phyloP scores from a whole-genome alignment of 1,140 invertebrate genomes.

The Ceratina calcarata region DNA sequence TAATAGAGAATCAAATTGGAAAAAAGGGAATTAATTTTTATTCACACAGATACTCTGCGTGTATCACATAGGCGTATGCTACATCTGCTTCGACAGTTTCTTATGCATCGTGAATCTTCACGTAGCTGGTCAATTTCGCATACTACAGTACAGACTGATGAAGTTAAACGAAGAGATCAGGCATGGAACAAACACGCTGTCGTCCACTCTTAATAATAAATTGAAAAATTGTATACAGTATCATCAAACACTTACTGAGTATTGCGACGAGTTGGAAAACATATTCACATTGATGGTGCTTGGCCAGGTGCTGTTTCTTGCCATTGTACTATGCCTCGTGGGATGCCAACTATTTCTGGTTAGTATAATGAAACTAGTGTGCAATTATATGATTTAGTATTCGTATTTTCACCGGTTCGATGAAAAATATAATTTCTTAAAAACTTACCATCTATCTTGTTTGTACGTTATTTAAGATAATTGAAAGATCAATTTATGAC shows the following conservation, averaged over 20 bases:
- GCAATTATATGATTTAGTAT: no score
- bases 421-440: no score
- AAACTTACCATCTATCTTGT: no score
- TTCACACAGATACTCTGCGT: constrained; percentile 12
- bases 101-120: constrained; percentile 51
- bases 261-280: constrained; percentile 32
- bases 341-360: constrained; percentile 53
- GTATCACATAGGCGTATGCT: constrained; percentile 46
- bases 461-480: no score
- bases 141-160: constrained; percentile 49
- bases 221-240: constrained; percentile 21
- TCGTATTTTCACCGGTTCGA: no score
- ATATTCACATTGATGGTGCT: constrained; percentile 39
- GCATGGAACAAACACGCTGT: no score
- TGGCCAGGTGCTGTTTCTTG: constrained; percentile 33
- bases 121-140: constrained; percentile 50
- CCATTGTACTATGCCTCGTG: constrained; percentile 38
- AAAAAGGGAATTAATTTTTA: background rate
- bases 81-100: constrained; percentile 61
- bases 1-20: background rate
- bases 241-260: constrained; percentile 50
- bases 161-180: no score
- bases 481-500: no score
- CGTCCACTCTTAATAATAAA: no score
- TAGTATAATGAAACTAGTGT: constrained; percentile 4